Evolutionary conservation across 1,140 invertebrate genomes (phyloP).

Genomic region (Diorhabda elongata): DNA sequence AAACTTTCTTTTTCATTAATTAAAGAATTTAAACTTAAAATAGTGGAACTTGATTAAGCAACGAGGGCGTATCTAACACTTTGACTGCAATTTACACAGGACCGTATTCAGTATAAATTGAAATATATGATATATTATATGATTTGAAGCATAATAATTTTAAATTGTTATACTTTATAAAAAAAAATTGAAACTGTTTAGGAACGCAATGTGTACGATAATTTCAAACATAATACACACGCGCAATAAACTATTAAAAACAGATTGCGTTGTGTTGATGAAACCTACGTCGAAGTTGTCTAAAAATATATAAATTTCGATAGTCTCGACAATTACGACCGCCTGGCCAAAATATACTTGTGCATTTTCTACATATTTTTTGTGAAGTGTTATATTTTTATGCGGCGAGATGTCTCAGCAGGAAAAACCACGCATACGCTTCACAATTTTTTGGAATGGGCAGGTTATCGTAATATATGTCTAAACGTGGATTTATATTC

Average conservation of each 20-base stretch:
- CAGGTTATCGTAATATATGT: slow-evolving; percentile 46
- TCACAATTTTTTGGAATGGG: slow-evolving; percentile 56
- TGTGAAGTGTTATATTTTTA: background rate
- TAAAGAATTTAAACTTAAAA: too few species aligned
- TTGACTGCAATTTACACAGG: too few species aligned
- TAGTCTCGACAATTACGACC: background rate
- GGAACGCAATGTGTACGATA: too few species aligned
- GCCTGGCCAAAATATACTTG: background rate
- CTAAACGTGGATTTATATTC: slow-evolving; percentile 19
- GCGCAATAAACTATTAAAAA: background rate
- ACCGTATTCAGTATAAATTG: too few species aligned
- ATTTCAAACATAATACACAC: too few species aligned
- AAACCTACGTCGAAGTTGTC: background rate
- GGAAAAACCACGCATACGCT: slow-evolving; percentile 52
- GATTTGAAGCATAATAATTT: too few species aligned
- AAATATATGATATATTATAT: too few species aligned
- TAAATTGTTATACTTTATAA: too few species aligned
- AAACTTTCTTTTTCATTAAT: too few species aligned
- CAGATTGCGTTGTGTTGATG: background rate
- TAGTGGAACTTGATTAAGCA: too few species aligned
- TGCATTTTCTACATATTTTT: background rate
- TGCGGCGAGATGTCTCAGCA: slow-evolving; percentile 50
- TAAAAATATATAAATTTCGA: slow-evolving; percentile 10
- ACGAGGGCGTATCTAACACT: too few species aligned
- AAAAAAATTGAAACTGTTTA: too few species aligned